A percentile compares a stretch with the other conserved stretches of the same genome.
These are phyloP conservation scores for Macrobrachium nipponense DNA, from an alignment of 1,140 invertebrate genomes.

Conservation along the genomic window DNA sequence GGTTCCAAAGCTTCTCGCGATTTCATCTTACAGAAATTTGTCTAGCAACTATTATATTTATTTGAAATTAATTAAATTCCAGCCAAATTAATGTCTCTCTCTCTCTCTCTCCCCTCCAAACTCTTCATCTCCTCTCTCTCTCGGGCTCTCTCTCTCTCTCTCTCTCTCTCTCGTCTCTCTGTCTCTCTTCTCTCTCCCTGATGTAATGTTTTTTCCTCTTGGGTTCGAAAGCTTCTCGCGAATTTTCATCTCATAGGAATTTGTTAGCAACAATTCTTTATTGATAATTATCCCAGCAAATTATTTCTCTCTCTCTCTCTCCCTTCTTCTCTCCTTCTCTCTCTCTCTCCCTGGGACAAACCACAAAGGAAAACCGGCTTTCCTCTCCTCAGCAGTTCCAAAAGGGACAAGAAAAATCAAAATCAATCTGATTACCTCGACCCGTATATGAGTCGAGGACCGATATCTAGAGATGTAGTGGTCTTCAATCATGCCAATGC, in stretches of 20 bases:
- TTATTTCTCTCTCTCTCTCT: conserved; percentile 21
- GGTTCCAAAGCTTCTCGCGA: too few relatives aligned
- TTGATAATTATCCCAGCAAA: not conserved
- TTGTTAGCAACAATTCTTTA: too few relatives aligned
- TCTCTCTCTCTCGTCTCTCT: not conserved
- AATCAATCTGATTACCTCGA: too few relatives aligned
- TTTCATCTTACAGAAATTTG: not conserved
- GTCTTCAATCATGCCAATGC: too few relatives aligned
- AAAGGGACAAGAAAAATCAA: too few relatives aligned
- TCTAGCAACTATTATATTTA: not conserved
- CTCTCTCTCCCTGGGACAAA: not conserved
- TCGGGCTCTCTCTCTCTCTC: not conserved
- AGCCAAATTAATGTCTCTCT: not conserved
- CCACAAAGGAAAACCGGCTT: not conserved
- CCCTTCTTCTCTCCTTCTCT: not conserved
- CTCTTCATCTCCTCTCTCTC: too few relatives aligned
- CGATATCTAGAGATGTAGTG: too few relatives aligned
- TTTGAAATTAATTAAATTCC: not conserved
- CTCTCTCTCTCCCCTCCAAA: not conserved
- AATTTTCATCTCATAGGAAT: too few relatives aligned
- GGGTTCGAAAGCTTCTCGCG: not conserved
- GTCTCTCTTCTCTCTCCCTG: not conserved
- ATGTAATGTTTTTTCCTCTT: not conserved
- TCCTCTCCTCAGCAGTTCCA: not conserved
- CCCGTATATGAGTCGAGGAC: too few relatives aligned